A percentile compares a stretch with the other conserved stretches of the same genome.
Conservation (phyloP, 2,888 invertebrate genomes). For the Eupithecia pulchellata region DNA sequence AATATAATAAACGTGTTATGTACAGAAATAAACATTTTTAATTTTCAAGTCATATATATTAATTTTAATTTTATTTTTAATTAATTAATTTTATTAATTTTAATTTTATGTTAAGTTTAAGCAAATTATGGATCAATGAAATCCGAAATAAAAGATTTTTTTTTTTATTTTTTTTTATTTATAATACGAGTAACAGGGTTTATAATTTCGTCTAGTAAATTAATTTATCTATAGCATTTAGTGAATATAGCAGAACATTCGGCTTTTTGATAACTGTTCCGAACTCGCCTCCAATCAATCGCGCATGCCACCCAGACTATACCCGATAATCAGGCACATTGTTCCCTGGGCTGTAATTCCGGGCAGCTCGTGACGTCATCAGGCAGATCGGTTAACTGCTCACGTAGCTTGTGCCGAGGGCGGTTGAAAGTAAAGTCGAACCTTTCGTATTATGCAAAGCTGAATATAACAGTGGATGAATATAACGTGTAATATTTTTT, state of each 20-base stretch:
- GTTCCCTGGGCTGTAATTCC: constrained; percentile 15
- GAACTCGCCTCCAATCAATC: not conserved
- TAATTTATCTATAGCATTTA: not conserved
- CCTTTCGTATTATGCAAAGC: not conserved
- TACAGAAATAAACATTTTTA: no score
- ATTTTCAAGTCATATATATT: no score
- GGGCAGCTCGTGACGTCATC: constrained; percentile 5
- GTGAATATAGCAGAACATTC: not conserved
- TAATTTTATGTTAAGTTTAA: no score
- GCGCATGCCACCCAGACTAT: not conserved
- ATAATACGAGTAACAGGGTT: not conserved
- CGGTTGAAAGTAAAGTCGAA: not conserved
- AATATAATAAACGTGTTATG: no score
- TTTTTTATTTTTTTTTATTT: no score
- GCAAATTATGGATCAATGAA: no score
- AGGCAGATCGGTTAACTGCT: not conserved
- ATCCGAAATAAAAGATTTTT: no score
- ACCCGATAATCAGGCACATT: constrained; percentile 4
- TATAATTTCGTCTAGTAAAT: not conserved
- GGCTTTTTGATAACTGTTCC: not conserved
- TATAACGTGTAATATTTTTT: not conserved
- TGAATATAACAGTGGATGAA: not conserved
- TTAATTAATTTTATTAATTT: no score
- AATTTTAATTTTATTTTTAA: no score
- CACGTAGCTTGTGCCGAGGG: not conserved